Evolutionary conservation across 2,113 vertebrate genomes (phyloP).

Genomic region (Microcebus griseorufus): DNA sequence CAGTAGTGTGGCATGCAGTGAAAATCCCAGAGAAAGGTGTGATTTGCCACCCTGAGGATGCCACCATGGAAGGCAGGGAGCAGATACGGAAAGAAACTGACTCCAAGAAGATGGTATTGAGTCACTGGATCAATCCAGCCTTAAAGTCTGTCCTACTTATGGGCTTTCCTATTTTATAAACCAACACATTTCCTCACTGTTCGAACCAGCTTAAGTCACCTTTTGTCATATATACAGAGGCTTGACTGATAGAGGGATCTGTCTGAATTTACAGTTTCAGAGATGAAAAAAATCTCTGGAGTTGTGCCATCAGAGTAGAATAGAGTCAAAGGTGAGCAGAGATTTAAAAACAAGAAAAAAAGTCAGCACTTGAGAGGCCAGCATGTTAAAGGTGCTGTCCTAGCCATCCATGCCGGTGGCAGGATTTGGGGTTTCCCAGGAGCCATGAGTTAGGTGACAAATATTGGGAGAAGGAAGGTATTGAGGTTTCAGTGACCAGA

Average conservation of each 20-base stretch:
- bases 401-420: accelerated
- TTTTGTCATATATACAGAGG: background rate
- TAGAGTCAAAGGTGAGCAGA: background rate
- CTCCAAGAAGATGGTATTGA: background rate
- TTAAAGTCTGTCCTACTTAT: background rate
- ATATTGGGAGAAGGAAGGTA: background rate
- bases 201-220: background rate
- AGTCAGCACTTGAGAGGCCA: background rate
- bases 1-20: background rate
- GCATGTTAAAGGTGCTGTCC: background rate
- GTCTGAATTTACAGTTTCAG: background rate
- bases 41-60: background rate
- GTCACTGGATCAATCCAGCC: background rate
- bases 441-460: background rate
- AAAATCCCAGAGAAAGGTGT: background rate
- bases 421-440: background rate
- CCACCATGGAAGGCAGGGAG: background rate
- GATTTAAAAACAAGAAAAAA: background rate
- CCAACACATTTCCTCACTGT: background rate
- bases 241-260: background rate
- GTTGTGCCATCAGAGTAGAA: background rate
- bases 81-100: background rate
- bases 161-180: background rate
- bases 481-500: accelerated
- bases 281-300: too few species aligned